phyloP scores from a whole-genome alignment of 2,888 invertebrate species.

The Cosmopolites sordidus region DNA sequence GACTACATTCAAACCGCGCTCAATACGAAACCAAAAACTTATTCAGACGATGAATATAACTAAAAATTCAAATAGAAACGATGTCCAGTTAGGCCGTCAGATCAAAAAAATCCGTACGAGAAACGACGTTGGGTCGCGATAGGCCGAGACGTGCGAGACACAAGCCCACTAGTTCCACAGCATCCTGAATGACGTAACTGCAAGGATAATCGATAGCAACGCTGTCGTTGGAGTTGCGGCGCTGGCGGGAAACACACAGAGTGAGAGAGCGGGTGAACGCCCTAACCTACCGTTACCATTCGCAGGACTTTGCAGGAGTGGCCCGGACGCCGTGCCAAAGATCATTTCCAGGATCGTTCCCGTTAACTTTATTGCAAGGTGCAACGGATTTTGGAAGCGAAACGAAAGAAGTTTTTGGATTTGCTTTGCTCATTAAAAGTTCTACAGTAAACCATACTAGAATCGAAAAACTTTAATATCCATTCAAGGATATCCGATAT shows the following conservation, averaged over 20 bases:
- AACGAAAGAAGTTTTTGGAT: too few relatives aligned
- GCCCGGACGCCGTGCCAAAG: conserved; percentile 12
- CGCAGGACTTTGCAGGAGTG: conserved; percentile 23
- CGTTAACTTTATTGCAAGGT: too few relatives aligned
- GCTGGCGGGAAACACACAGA: conserved; percentile 22
- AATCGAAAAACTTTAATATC: too few relatives aligned
- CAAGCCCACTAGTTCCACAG: conserved; percentile 44
- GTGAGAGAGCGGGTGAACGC: conserved; percentile 45
- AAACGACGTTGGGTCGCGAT: conserved; percentile 33
- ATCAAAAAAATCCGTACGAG: conserved; percentile 1
- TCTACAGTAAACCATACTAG: too few relatives aligned
- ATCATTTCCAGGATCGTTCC: too few relatives aligned
- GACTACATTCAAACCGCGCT: too few relatives aligned
- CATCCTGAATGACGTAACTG: conserved; percentile 47
- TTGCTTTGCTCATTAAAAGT: too few relatives aligned
- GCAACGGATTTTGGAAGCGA: too few relatives aligned
- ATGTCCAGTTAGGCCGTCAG: conserved; percentile 25
- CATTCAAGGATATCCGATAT: too few relatives aligned
- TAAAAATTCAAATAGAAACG: too few relatives aligned
- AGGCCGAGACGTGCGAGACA: conserved; percentile 35
- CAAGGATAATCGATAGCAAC: conserved; percentile 48
- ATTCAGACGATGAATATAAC: too few relatives aligned
- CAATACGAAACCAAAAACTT: too few relatives aligned
- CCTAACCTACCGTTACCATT: conserved; percentile 34
- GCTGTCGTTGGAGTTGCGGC: conserved; percentile 43